Evolutionary conservation across 2,888 invertebrate genomes (phyloP).

Genomic region (Hofmannophila pseudospretella): DNA sequence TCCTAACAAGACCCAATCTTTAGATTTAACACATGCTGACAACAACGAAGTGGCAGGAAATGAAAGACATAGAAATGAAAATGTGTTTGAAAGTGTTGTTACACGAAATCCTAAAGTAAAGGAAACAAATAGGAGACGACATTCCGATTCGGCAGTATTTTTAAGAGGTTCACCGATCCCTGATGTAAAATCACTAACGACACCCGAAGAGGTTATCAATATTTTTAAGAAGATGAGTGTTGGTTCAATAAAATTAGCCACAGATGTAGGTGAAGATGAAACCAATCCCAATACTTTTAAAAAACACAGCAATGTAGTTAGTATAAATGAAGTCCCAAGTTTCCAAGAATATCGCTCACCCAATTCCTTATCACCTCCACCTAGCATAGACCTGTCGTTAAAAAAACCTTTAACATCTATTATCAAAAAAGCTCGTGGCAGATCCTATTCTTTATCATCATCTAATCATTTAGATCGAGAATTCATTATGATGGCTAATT

Average conservation of each 20-base stretch:
- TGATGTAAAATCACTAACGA: constrained; percentile 6
- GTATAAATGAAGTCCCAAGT: constrained; percentile 71
- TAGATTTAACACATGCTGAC: constrained; percentile 20
- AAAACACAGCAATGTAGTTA: constrained; percentile 58
- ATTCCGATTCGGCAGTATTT: constrained; percentile 44
- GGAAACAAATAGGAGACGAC: constrained; percentile 27
- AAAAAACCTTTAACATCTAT: constrained; percentile 53
- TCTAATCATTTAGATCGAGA: constrained; percentile 54
- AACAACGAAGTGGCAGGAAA: constrained; percentile 13
- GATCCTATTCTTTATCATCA: constrained; percentile 54
- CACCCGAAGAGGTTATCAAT: constrained; percentile 36
- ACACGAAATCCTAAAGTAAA: constrained; percentile 4
- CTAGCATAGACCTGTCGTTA: constrained; percentile 43
- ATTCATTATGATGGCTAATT: constrained; percentile 77
- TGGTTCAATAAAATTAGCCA: constrained; percentile 13
- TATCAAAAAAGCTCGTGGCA: constrained; percentile 53
- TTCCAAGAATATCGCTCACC: constrained; percentile 70
- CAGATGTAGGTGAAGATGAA: constrained; percentile 12
- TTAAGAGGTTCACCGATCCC: constrained; percentile 27
- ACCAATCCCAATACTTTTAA: constrained; percentile 24
- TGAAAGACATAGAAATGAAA: background rate
- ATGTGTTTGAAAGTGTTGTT: constrained; percentile 12
- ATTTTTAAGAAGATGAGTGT: constrained; percentile 51
- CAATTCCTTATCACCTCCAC: constrained; percentile 43
- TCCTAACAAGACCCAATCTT: constrained; percentile 20